These are phyloP conservation scores for Rhopalosiphum padi DNA, from an alignment of 1,140 invertebrate species.

Conservation along the genomic window DNA sequence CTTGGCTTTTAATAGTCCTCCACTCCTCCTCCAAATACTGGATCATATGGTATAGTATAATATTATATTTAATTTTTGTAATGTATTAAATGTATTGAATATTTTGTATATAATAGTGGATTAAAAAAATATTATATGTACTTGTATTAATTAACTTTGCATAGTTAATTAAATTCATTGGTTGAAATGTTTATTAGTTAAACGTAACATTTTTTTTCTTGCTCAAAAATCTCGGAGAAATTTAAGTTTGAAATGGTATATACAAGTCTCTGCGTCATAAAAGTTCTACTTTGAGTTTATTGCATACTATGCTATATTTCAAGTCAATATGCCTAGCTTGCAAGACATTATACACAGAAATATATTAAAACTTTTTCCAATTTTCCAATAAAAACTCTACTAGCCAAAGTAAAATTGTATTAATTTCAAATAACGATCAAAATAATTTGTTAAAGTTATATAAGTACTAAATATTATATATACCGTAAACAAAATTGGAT, in stretches of 20 bases:
- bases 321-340: background rate
- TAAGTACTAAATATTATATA: background rate
- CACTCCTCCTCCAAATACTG: no score
- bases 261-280: background rate
- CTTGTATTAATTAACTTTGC: background rate
- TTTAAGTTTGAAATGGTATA: background rate
- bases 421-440: background rate
- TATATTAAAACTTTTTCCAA: constrained; percentile 47
- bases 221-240: background rate
- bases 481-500: background rate
- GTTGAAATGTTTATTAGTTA: background rate
- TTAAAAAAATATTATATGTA: background rate
- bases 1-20: no score
- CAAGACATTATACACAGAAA: background rate
- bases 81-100: no score
- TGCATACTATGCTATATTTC: background rate
- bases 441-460: background rate
- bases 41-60: no score
- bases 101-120: background rate
- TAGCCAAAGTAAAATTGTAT: constrained; percentile 9
- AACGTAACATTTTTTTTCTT: background rate
- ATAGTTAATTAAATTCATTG: background rate
- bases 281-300: background rate
- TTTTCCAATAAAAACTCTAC: background rate
- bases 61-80: no score